Evolutionary conservation across 1,140 invertebrate species (phyloP).

Genomic region (Hyposmocoma kahamanoa): DNA sequence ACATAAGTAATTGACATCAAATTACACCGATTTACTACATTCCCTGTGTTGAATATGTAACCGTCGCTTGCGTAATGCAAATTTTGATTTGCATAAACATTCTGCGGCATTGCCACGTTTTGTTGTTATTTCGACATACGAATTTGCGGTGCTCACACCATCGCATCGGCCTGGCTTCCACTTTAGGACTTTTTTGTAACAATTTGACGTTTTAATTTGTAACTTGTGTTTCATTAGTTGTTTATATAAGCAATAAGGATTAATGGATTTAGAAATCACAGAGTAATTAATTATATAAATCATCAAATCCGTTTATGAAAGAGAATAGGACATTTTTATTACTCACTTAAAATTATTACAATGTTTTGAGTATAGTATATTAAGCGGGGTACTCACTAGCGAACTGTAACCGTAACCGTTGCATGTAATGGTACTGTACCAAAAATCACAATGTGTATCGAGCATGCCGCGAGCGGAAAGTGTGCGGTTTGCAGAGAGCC

Average conservation of each 20-base stretch:
- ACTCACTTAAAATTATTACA: too few relatives aligned
- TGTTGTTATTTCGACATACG: neutral
- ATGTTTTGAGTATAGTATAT: too few relatives aligned
- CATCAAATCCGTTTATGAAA: neutral
- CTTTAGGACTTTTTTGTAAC: neutral
- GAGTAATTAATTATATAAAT: neutral
- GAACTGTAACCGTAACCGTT: too few relatives aligned
- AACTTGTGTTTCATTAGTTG: neutral
- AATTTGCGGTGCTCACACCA: neutral
- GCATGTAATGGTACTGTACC: too few relatives aligned
- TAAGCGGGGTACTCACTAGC: too few relatives aligned
- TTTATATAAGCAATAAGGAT: neutral
- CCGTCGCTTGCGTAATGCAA: neutral
- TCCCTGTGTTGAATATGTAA: neutral
- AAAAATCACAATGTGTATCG: too few relatives aligned
- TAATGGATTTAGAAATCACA: neutral
- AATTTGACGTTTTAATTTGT: neutral
- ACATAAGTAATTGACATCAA: too few relatives aligned
- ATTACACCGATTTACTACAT: neutral
- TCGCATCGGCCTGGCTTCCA: neutral
- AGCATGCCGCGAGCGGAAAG: too few relatives aligned
- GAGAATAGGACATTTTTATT: neutral
- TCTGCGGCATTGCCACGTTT: neutral
- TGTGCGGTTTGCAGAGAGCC: too few relatives aligned
- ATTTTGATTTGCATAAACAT: slow-evolving; percentile 3